Evolutionary conservation across 2,797 vertebrate species (phyloP), one percentile per base, ranked within the genome.

Genomic region (Malacoctenus gilli): DNA sequence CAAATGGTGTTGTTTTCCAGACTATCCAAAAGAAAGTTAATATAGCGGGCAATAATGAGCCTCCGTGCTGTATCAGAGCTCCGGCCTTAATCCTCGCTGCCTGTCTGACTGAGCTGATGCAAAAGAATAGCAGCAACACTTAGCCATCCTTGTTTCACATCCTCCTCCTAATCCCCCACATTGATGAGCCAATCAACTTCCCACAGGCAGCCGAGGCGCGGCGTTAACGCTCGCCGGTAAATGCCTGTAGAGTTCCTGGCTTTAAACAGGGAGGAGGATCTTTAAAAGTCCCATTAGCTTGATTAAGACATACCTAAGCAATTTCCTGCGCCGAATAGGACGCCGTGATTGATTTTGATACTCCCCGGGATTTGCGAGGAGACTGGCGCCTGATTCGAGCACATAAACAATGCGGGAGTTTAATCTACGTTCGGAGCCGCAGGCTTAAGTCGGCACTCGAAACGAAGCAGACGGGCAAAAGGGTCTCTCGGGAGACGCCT

Each of bases 131-230:
- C 59, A 55, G 31, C n/a, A 79, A 69, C 67, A 53, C 67, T 68
- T 50, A 53, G 56, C 59, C 32, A 52, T 75, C 25, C 72, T 67
- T 59, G 44, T 56, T 68, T 75, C 75, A 71, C 77, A 73, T 78
- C 80, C 81, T 67, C 67, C n/a, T 38, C 25, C 65, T 84, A 80
- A 80, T 83, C 83, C 80, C 47, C 68, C 1, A 8, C 75, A 71
- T 49, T 76, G 81, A 83, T 75, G 79, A 86, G 77, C 72, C 81
- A 87, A 89, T 87, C 84, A 86, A 47, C 82, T 75, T 82, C 85
- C 81, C 62, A 59, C 79, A 48, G 74, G 59, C 76, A 48, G 64
- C 36, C 2, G 48, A 54, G 72, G 54, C 40, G 51, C 34, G 0
- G 49, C 20, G 20, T 70, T 57, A n/a, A 69, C 20, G 38, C 60